Percentiles rank a stretch among this genome's conserved stretches.
These are phyloP conservation scores for Crossaster papposus DNA, from an alignment of 53 echinoderm and acorn worm genomes.

Conservation along the genomic window DNA sequence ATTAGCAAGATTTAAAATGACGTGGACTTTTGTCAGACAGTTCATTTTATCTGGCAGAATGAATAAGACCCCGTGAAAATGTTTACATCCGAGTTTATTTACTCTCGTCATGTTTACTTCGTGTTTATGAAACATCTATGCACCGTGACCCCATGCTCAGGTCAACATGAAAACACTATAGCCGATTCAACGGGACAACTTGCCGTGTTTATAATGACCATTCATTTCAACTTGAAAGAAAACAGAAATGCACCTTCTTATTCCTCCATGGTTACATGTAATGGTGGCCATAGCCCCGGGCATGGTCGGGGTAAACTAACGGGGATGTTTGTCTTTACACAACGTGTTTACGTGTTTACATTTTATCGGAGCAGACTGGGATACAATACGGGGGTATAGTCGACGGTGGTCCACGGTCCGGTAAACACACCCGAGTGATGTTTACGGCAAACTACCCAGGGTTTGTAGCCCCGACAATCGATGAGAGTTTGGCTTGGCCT, in stretches of 20 bases:
- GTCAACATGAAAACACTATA: conserved; percentile 53
- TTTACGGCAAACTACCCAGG: conserved; percentile 47
- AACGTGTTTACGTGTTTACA: conserved; percentile 46
- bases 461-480: conserved; percentile 56
- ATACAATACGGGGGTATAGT: neutral
- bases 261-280: too few species aligned
- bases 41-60: too few species aligned
- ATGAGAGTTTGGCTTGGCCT: conserved; percentile 41
- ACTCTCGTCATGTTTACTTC: neutral
- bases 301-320: too few species aligned
- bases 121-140: conserved; percentile 30
- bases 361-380: neutral
- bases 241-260: conserved; percentile 5
- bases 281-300: neutral
- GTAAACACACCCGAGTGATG: neutral
- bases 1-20: too few species aligned
- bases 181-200: neutral
- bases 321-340: neutral
- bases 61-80: neutral
- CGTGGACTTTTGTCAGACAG: too few species aligned
- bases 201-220: conserved; percentile 19
- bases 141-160: conserved; percentile 19
- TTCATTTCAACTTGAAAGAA: neutral
- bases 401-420: conserved; percentile 17
- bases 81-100: neutral